Evolutionary conservation across 2,113 vertebrate genomes (phyloP).

Genomic region (Damaliscus lunatus): DNA sequence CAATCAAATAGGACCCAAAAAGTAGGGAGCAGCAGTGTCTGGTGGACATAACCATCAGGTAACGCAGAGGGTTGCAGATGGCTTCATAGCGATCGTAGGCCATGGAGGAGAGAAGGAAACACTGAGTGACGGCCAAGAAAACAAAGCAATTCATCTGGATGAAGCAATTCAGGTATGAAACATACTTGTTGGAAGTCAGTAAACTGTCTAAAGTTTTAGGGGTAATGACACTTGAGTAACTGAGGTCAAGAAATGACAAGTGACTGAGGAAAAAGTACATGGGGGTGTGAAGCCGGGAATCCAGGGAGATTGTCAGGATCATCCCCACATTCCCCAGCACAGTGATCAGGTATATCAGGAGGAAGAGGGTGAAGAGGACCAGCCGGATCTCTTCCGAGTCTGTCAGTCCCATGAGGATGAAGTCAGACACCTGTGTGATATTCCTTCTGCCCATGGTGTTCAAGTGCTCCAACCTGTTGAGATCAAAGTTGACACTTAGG

Average conservation of each 20-base stretch:
- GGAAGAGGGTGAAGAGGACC: neutral
- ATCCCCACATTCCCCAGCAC: neutral
- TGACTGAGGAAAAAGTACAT: neutral
- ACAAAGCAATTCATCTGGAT: neutral
- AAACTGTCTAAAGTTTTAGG: neutral
- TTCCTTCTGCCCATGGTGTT: neutral
- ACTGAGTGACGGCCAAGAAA: neutral
- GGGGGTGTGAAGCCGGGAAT: neutral
- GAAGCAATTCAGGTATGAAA: neutral
- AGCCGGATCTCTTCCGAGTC: neutral
- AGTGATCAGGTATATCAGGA: neutral
- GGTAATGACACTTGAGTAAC: neutral
- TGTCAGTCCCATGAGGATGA: neutral
- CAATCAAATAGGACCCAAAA: neutral
- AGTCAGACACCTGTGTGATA: neutral
- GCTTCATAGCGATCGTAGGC: neutral
- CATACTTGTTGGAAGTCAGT: fast-evolving
- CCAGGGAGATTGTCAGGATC: neutral
- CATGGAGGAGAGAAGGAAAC: neutral
- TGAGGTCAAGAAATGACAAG: neutral
- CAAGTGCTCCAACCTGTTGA: neutral
- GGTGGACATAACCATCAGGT: neutral
- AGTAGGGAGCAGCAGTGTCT: neutral
- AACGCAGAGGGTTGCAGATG: neutral
- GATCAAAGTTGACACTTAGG: neutral